These are phyloP conservation scores for Dryobotodes eremita DNA, from an alignment of 2,888 invertebrate genomes.

Conservation along the genomic window DNA sequence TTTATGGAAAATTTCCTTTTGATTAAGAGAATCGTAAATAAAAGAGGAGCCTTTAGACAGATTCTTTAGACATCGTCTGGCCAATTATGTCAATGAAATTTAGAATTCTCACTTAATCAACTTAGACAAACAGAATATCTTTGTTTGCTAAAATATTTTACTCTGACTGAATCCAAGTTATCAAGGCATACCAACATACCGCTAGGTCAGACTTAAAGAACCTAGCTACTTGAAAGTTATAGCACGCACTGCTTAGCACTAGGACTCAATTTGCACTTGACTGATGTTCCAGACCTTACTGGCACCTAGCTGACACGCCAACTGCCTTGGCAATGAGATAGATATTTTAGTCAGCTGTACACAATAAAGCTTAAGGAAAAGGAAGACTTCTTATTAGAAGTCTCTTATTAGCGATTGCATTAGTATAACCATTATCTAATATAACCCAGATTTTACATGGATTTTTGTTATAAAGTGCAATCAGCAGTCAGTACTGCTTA, in stretches of 20 bases:
- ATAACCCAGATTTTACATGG: not conserved
- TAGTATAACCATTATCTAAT: not conserved
- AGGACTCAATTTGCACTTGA: constrained; percentile 34
- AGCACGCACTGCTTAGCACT: constrained; percentile 22
- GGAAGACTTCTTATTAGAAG: no score
- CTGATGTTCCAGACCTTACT: constrained; percentile 35
- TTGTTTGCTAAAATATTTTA: not conserved
- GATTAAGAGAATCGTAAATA: constrained; percentile 24
- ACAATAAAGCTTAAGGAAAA: not conserved
- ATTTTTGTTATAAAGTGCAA: no score
- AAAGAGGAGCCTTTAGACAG: constrained; percentile 30
- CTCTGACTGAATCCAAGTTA: not conserved
- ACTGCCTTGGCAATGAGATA: constrained; percentile 26
- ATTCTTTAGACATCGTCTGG: constrained; percentile 31
- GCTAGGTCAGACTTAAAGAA: not conserved
- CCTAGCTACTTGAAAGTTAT: constrained; percentile 20
- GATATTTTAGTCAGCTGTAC: constrained; percentile 8
- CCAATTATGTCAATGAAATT: constrained; percentile 35
- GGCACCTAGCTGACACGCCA: constrained; percentile 30
- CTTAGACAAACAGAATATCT: not conserved
- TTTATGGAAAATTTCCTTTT: constrained; percentile 42
- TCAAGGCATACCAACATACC: not conserved
- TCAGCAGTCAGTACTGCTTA: not conserved
- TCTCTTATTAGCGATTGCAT: not conserved
- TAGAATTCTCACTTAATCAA: constrained; percentile 7